Evolutionary conservation across 2,113 vertebrate genomes (phyloP).

Genomic region (Rafetus swinhoei): DNA sequence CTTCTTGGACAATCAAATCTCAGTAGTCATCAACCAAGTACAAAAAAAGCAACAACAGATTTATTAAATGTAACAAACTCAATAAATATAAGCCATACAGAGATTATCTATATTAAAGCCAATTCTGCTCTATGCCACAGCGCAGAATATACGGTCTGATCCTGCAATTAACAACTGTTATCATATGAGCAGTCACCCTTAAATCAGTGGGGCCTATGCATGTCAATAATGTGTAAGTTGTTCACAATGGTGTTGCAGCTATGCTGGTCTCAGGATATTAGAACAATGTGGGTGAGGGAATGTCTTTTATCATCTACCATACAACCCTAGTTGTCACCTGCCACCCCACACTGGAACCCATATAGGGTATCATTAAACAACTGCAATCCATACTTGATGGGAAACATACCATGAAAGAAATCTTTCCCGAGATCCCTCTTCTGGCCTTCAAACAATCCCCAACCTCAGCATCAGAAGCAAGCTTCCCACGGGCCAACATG

Average conservation of each 20-base stretch:
- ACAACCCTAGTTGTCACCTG: neutral
- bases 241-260: neutral
- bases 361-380: no score
- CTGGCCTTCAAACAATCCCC: no score
- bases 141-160: neutral
- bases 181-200: neutral
- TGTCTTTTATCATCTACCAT: neutral
- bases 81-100: neutral
- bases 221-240: neutral
- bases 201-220: neutral
- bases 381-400: no score
- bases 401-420: no score
- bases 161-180: neutral
- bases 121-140: neutral
- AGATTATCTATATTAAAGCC: neutral
- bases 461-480: no score
- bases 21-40: neutral
- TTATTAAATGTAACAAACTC: neutral
- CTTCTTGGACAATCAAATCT: neutral
- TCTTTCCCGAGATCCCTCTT: no score
- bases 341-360: neutral
- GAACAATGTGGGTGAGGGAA: neutral
- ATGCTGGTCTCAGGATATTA: neutral
- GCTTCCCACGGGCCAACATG: no score
- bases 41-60: neutral